These are phyloP conservation scores for Oscheius sp. DNA, from an alignment of 2,888 invertebrate genomes.

Conservation along the genomic window DNA sequence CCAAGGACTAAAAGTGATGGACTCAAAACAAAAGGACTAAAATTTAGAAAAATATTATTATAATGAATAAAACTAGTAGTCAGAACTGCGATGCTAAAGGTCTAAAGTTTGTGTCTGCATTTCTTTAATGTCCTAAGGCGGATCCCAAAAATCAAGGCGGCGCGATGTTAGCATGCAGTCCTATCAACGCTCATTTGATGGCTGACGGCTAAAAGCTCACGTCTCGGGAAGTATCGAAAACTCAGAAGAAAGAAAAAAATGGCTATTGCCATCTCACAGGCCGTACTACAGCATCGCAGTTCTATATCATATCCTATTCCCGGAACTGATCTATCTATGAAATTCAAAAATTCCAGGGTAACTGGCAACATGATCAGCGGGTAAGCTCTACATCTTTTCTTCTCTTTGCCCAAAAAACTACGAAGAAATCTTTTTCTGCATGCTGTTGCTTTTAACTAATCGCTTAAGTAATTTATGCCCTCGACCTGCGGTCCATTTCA, in stretches of 20 bases:
- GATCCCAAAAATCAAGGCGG: conserved; percentile 35
- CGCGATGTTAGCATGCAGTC: conserved; percentile 33
- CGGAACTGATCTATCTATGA: conserved; percentile 46
- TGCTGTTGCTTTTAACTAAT: conserved; percentile 7
- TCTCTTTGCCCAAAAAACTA: not conserved
- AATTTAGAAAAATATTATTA: not conserved
- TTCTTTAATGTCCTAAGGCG: conserved; percentile 27
- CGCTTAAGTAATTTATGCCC: not conserved
- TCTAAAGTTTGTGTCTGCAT: not conserved
- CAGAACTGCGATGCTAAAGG: conserved; percentile 12
- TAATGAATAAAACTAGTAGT: not conserved
- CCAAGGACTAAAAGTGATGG: conserved; percentile 3
- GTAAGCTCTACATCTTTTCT: conserved; percentile 49
- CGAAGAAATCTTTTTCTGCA: not conserved
- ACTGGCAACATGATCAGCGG: conserved; percentile 73
- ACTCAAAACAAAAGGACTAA: not conserved
- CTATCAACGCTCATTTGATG: conserved; percentile 37
- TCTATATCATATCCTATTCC: conserved; percentile 52
- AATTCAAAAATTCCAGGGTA: conserved; percentile 68
- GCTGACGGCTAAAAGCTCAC: conserved; percentile 35
- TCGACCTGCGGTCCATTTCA: no score
- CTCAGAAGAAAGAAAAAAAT: conserved; percentile 39
- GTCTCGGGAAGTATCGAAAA: not conserved
- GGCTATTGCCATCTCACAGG: conserved; percentile 65
- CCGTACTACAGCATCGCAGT: conserved; percentile 57